Conservation (phyloP, 2,888 invertebrate genomes). For the Labia minor region DNA sequence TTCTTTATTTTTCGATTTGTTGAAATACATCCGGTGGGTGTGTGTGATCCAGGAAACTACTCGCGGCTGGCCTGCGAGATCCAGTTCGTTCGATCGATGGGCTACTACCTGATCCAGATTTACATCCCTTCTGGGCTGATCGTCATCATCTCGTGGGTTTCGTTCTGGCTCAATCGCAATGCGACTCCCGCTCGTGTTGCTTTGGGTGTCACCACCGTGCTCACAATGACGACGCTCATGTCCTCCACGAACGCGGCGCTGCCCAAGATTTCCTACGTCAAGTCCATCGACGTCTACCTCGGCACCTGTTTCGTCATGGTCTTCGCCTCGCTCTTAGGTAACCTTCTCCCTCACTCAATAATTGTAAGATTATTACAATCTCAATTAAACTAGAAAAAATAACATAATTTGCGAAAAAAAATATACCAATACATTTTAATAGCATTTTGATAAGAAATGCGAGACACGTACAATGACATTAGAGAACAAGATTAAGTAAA, state of each 20-base stretch:
- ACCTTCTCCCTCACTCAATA: constrained; percentile 31
- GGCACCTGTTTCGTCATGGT: constrained; percentile 99
- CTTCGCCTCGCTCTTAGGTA: constrained; percentile 91
- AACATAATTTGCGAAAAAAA: no score
- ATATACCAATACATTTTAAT: no score
- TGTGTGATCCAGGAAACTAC: constrained; percentile 68
- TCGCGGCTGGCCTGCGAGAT: constrained; percentile 92
- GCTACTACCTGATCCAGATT: constrained; percentile 96
- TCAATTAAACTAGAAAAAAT: no score
- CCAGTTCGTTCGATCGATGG: constrained; percentile 95
- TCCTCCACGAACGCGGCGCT: constrained; percentile 91
- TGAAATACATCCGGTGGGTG: not conserved
- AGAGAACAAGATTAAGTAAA: no score
- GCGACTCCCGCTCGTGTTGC: constrained; percentile 90
- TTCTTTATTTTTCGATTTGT: not conserved
- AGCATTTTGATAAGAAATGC: no score
- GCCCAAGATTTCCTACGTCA: constrained; percentile 96
- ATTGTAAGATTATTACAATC: no score
- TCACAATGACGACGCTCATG: constrained; percentile 97
- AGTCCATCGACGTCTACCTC: constrained; percentile 93
- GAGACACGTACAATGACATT: no score
- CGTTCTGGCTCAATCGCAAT: constrained; percentile 91
- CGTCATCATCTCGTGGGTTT: constrained; percentile 95
- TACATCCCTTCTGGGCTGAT: constrained; percentile 95
- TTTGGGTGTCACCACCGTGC: constrained; percentile 87